A percentile compares a stretch with the other conserved stretches of the same genome.
Conservation (phyloP, 2,113 vertebrate genomes). For the Romanogobio albipinnatus region DNA sequence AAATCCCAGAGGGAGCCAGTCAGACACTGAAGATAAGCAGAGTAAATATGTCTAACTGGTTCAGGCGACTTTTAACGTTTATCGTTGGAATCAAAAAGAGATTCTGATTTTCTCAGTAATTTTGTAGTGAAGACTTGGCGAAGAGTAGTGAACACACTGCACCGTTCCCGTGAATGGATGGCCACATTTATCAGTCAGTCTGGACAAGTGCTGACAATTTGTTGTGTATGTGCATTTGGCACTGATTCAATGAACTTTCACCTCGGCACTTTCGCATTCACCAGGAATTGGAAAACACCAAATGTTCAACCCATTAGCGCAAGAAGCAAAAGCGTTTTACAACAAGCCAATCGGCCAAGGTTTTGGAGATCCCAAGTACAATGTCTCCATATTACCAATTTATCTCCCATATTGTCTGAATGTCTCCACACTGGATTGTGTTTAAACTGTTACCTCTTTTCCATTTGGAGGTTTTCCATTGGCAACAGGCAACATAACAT, state of each 20-base stretch:
- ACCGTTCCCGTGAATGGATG: not conserved
- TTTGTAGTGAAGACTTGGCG: not conserved
- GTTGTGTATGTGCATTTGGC: conserved; percentile 3
- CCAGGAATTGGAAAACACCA: not conserved
- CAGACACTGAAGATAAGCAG: conserved; percentile 20
- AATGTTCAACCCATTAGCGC: conserved; percentile 11
- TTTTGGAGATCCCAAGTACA: not conserved
- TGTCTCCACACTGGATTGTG: not conserved
- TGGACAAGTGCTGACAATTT: conserved; percentile 1
- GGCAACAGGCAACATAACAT: not conserved
- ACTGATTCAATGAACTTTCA: not conserved
- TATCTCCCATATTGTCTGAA: not conserved
- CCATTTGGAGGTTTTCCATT: not conserved
- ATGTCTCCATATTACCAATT: not conserved
- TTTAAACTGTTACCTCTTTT: conserved; percentile 2
- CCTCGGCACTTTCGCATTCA: not conserved
- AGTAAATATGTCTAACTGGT: conserved; percentile 20
- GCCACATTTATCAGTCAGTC: conserved; percentile 31
- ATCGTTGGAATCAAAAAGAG: not conserved
- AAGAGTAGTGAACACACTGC: not conserved
- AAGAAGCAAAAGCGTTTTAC: not conserved
- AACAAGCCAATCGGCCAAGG: not conserved
- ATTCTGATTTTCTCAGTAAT: not conserved
- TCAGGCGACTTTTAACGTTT: not conserved
- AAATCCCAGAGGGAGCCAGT: not conserved